Conservation (phyloP, 2,888 invertebrate species). For the Lycophotia porphyrea region DNA sequence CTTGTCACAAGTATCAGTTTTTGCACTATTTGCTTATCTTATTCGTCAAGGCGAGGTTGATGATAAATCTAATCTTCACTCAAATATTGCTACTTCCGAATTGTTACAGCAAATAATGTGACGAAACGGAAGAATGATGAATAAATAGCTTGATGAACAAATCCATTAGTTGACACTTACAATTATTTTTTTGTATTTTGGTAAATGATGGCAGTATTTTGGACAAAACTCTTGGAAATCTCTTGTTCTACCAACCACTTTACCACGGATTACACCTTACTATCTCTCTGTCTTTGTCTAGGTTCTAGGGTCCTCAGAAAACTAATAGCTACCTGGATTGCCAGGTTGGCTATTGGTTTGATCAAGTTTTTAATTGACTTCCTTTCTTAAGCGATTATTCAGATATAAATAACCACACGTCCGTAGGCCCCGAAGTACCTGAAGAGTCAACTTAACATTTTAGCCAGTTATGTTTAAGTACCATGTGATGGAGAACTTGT, state of each 20-base stretch:
- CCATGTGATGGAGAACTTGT: too few relatives aligned
- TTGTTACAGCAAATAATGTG: background rate
- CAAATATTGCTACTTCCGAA: constrained; percentile 22
- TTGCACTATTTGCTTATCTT: constrained; percentile 31
- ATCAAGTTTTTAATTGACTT: background rate
- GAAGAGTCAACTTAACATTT: background rate
- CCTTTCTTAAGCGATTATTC: background rate
- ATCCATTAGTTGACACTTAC: background rate
- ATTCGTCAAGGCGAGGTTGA: constrained; percentile 18
- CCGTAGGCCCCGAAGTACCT: background rate
- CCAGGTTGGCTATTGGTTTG: background rate
- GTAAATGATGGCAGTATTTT: background rate
- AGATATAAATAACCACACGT: background rate
- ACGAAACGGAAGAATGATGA: background rate
- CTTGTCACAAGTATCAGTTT: constrained; percentile 10
- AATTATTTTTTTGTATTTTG: too few relatives aligned
- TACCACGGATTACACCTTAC: too few relatives aligned
- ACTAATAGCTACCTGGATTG: too few relatives aligned
- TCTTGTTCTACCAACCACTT: too few relatives aligned
- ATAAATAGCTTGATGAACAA: background rate
- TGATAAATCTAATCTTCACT: constrained; percentile 16
- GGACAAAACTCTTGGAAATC: background rate
- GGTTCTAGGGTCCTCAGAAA: background rate
- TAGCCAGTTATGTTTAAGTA: background rate
- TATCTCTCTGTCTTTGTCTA: background rate